Evolutionary conservation across 2,888 invertebrate species (phyloP).

Genomic region (Phragmatobia fuliginosa): DNA sequence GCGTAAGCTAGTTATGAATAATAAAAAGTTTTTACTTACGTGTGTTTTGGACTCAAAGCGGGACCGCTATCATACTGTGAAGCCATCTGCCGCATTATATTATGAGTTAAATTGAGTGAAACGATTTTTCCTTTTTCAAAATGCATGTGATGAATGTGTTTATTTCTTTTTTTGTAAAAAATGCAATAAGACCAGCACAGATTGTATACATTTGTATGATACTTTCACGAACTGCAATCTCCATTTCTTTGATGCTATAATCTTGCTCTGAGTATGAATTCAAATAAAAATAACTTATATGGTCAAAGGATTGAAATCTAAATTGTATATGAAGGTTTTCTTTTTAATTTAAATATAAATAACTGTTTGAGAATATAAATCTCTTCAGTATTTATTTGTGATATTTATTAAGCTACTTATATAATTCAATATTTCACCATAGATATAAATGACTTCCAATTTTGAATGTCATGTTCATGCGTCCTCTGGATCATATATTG

Average conservation of each 20-base stretch:
- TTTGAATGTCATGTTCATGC: neutral
- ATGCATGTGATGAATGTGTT: too few relatives aligned
- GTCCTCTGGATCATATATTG: conserved; percentile 30
- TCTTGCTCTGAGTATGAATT: neutral
- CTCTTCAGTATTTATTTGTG: neutral
- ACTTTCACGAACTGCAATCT: neutral
- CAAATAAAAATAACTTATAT: neutral
- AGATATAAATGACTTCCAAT: neutral
- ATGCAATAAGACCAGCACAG: neutral
- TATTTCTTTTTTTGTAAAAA: neutral
- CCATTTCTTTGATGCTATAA: neutral
- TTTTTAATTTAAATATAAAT: neutral
- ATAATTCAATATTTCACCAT: neutral
- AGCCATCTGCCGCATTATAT: too few relatives aligned
- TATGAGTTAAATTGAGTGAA: too few relatives aligned
- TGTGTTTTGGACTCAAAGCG: too few relatives aligned
- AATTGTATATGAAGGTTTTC: neutral
- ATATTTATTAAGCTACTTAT: conserved; percentile 5
- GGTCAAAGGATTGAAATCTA: neutral
- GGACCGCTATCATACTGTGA: too few relatives aligned
- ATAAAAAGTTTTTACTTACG: too few relatives aligned
- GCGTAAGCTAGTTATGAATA: too few relatives aligned
- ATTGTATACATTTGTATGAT: neutral
- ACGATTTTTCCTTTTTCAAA: too few relatives aligned
- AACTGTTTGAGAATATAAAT: neutral